Conservation (phyloP, 2,888 invertebrate genomes). For the Nymphalis c-album region DNA sequence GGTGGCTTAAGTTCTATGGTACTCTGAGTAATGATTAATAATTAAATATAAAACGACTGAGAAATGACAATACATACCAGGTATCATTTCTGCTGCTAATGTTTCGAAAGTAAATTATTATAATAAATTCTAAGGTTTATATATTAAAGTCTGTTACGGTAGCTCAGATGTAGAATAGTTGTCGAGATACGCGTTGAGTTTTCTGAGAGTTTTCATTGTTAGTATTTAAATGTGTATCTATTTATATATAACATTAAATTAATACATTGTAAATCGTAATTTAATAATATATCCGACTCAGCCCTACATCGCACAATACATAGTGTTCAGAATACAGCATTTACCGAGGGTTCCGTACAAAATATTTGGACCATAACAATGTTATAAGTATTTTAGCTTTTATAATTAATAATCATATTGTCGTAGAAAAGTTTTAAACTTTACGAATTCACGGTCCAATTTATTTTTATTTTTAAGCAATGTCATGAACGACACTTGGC, state of each 20-base stretch:
- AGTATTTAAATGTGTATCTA: constrained; percentile 58
- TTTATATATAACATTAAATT: constrained; percentile 38
- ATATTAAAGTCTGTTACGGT: constrained; percentile 44
- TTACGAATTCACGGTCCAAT: constrained; percentile 18
- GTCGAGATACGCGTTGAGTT: constrained; percentile 45
- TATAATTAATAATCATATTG: constrained; percentile 1
- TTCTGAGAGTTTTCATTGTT: constrained; percentile 57
- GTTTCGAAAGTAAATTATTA: constrained; percentile 46
- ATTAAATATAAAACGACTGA: constrained; percentile 67
- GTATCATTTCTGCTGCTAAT: constrained; percentile 64
- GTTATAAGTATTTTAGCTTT: neutral
- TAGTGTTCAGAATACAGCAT: constrained; percentile 30
- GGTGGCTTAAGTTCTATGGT: neutral
- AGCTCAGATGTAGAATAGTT: constrained; percentile 35
- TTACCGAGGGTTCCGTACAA: constrained; percentile 33
- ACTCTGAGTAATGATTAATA: constrained; percentile 14
- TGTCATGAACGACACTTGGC: constrained; percentile 17
- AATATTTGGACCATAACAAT: constrained; percentile 25
- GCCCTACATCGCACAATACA: constrained; percentile 37
- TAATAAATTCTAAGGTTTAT: constrained; percentile 45
- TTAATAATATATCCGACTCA: constrained; percentile 10
- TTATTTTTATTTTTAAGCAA: constrained; percentile 24
- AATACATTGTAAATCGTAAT: constrained; percentile 1
- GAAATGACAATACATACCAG: constrained; percentile 73
- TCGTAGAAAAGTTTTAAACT: constrained; percentile 17